phyloP scores from a whole-genome alignment of 2,888 invertebrate genomes.

The Caenorhabditis zanzibari region DNA sequence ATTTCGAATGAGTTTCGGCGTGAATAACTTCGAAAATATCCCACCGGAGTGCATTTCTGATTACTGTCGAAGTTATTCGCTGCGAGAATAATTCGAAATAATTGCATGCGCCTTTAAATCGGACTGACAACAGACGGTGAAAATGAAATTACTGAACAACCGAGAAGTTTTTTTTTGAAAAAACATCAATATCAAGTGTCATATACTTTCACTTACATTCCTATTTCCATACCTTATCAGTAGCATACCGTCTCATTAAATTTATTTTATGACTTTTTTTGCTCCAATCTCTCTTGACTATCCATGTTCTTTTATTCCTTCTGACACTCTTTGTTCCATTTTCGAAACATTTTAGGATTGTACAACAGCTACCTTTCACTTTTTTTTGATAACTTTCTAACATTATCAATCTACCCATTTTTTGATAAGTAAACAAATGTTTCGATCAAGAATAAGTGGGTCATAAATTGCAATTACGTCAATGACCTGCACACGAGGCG shows the following conservation, averaged over 20 bases:
- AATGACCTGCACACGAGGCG: conserved; percentile 59
- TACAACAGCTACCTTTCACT: conserved; percentile 28
- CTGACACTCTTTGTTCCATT: conserved; percentile 45
- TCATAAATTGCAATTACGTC: conserved; percentile 69
- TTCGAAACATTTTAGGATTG: conserved; percentile 24
- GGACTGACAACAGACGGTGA: no score
- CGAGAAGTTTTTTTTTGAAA: not conserved
- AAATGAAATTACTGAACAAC: not conserved
- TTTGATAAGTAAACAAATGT: conserved; percentile 61
- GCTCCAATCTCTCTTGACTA: conserved; percentile 17
- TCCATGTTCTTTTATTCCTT: conserved; percentile 16
- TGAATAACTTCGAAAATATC: no score
- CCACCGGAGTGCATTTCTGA: no score
- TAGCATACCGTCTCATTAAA: conserved; percentile 2
- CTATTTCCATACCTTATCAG: conserved; percentile 41
- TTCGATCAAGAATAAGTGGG: conserved; percentile 54
- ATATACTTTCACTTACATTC: conserved; percentile 4
- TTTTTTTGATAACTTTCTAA: conserved; percentile 39
- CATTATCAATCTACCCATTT: conserved; percentile 28
- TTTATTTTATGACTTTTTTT: conserved; percentile 28
- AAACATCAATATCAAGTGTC: conserved; percentile 34
- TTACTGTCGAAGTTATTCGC: no score
- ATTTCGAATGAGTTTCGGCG: no score
- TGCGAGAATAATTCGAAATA: no score
- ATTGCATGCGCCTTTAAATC: no score